Percentiles rank a stretch among this genome's conserved stretches.
phyloP scores from a whole-genome alignment of 2,888 invertebrate species.

The Dendrolimus pini region DNA sequence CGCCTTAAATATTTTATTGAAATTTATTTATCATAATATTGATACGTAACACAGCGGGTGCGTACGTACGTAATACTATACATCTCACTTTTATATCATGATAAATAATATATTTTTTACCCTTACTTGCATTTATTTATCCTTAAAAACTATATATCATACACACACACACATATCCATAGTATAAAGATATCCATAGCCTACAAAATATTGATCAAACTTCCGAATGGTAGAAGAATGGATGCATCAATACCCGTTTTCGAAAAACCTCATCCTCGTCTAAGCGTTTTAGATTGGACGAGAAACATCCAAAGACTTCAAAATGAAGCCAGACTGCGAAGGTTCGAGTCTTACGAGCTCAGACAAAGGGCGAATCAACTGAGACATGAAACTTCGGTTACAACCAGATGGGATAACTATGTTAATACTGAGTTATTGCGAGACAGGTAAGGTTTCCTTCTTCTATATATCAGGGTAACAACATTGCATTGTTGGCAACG shows the following conservation, averaged over 20 bases:
- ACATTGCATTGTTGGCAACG: background rate
- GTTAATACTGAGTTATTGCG: conserved; percentile 83
- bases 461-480: background rate
- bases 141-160: too few relatives aligned
- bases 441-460: conserved; percentile 72
- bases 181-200: too few relatives aligned
- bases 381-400: conserved; percentile 84
- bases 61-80: too few relatives aligned
- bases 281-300: conserved; percentile 86
- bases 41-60: too few relatives aligned
- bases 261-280: conserved; percentile 81
- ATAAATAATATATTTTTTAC: too few relatives aligned
- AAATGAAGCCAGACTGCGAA: conserved; percentile 80
- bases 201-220: background rate
- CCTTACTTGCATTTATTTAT: too few relatives aligned
- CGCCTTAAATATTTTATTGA: too few relatives aligned
- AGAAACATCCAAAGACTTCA: conserved; percentile 83
- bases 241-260: conserved; percentile 67
- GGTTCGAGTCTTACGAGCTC: conserved; percentile 81
- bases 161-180: too few relatives aligned
- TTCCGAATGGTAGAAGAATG: conserved; percentile 27
- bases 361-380: conserved; percentile 83
- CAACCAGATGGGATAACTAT: conserved; percentile 86
- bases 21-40: too few relatives aligned
- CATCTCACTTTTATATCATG: too few relatives aligned